A percentile compares a stretch with the other conserved stretches of the same genome.
phyloP scores from a whole-genome alignment of 2,888 invertebrate genomes.

The Anoplius nigerrimus region DNA sequence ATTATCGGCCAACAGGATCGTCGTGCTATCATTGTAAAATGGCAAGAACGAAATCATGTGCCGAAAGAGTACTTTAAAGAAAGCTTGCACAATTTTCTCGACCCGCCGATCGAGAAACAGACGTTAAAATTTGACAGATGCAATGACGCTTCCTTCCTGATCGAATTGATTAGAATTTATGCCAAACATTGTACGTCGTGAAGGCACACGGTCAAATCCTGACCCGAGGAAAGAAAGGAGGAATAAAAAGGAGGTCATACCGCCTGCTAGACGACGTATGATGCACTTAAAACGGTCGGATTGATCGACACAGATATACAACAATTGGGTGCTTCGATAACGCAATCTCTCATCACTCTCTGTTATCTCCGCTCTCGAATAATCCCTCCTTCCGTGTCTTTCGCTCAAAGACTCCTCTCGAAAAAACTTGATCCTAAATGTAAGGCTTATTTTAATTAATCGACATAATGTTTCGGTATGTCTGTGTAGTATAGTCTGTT shows the following conservation, averaged over 20 bases:
- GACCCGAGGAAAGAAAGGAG: conserved; percentile 7
- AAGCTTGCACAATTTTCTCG: no score
- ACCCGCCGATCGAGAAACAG: no score
- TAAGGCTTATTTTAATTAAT: conserved; percentile 59
- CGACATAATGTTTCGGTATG: conserved; percentile 55
- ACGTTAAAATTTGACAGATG: conserved; percentile 2
- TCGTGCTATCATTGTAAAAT: no score
- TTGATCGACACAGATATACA: no score
- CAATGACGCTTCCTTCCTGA: conserved; percentile 10
- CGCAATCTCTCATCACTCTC: conserved; percentile 14
- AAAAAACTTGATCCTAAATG: conserved; percentile 53
- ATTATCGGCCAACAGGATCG: no score
- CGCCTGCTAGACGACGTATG: no score
- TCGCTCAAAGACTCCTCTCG: conserved; percentile 5
- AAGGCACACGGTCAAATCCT: background rate
- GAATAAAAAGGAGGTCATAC: background rate
- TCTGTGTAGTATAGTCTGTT: conserved; percentile 47
- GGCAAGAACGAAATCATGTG: no score
- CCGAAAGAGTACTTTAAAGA: no score
- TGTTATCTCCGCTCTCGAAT: conserved; percentile 4
- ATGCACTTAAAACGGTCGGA: no score
- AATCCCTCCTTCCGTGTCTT: conserved; percentile 9
- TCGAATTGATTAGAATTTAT: background rate
- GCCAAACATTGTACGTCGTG: background rate
- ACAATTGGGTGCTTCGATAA: conserved; percentile 20